Percentiles rank a stretch among this genome's conserved stretches.
phyloP scores from a whole-genome alignment of 2,888 invertebrate genomes.

The Limenitis camilla region DNA sequence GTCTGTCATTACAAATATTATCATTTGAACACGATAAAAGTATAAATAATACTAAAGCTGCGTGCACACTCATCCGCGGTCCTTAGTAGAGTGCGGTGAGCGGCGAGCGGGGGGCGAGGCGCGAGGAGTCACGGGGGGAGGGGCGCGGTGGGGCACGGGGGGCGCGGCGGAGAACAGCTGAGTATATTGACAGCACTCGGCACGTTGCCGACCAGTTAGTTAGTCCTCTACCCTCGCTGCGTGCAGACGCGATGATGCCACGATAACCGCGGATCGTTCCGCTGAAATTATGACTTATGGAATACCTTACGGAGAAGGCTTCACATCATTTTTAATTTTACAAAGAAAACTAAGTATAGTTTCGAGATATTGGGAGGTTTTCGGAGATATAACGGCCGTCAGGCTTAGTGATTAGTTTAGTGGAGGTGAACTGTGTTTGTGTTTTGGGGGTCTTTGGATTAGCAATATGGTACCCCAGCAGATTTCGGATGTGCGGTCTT shows the following conservation, averaged over 20 bases:
- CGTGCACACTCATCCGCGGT: slow-evolving; percentile 15
- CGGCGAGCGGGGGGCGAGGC: slow-evolving; percentile 44
- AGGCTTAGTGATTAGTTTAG: slow-evolving; percentile 58
- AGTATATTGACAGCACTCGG: slow-evolving; percentile 75
- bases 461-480: slow-evolving; percentile 85
- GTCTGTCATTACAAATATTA: neutral
- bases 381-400: slow-evolving; percentile 56
- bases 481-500: slow-evolving; percentile 72
- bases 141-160: slow-evolving; percentile 38
- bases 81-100: slow-evolving; percentile 33
- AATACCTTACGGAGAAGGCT: slow-evolving; percentile 63
- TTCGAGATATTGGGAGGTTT: slow-evolving; percentile 69
- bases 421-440: slow-evolving; percentile 69
- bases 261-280: slow-evolving; percentile 63
- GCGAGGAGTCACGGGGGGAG: too few relatives aligned
- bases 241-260: slow-evolving; percentile 64
- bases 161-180: slow-evolving; percentile 73
- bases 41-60: neutral
- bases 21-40: neutral
- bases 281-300: slow-evolving; percentile 74
- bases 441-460: slow-evolving; percentile 52
- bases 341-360: slow-evolving; percentile 70
- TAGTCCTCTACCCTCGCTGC: slow-evolving; percentile 67
- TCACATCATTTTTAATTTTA: slow-evolving; percentile 63
- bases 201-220: slow-evolving; percentile 74